Evolutionary conservation across 2,797 vertebrate genomes (phyloP).

Genomic region (Lemur catta): DNA sequence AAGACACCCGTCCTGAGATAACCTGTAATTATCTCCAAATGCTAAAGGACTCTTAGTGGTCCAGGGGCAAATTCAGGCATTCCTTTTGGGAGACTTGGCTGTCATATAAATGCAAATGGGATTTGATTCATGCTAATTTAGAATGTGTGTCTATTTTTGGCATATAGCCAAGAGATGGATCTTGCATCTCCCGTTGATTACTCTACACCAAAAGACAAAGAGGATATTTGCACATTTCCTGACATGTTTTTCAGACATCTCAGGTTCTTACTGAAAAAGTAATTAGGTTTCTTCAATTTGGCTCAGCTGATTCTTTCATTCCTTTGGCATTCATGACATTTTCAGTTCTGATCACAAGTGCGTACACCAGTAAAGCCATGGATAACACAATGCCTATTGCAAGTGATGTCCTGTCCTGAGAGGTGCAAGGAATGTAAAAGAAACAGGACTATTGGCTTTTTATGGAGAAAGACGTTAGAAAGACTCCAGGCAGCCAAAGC

Average conservation of each 20-base stretch:
- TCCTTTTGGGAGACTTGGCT: slow-evolving; percentile 1
- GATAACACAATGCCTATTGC: not conserved
- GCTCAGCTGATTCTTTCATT: slow-evolving; percentile 23
- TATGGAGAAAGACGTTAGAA: not conserved
- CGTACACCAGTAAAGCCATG: not conserved
- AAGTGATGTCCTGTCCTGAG: not conserved
- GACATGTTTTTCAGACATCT: slow-evolving; percentile 32
- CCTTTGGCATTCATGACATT: not conserved
- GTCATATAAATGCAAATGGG: slow-evolving; percentile 48
- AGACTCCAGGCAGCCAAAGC: not conserved
- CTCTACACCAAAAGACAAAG: not conserved
- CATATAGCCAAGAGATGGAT: not conserved
- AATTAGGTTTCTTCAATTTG: slow-evolving; percentile 21
- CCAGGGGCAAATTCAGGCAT: slow-evolving; percentile 40
- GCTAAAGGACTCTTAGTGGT: slow-evolving; percentile 7
- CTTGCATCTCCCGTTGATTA: not conserved
- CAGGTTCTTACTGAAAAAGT: slow-evolving; percentile 19
- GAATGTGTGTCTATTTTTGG: slow-evolving; percentile 39
- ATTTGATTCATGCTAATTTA: slow-evolving; percentile 44
- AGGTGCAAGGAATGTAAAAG: not conserved
- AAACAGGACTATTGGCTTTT: not conserved
- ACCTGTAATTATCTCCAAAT: slow-evolving; percentile 57
- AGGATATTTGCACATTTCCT: slow-evolving; percentile 37
- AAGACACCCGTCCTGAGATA: slow-evolving; percentile 30
- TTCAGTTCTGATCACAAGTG: not conserved